Percentiles rank a stretch among this genome's conserved stretches.
These are phyloP conservation scores for Poecilia latipinna DNA, from an alignment of 2,113 vertebrate species.

Conservation along the genomic window DNA sequence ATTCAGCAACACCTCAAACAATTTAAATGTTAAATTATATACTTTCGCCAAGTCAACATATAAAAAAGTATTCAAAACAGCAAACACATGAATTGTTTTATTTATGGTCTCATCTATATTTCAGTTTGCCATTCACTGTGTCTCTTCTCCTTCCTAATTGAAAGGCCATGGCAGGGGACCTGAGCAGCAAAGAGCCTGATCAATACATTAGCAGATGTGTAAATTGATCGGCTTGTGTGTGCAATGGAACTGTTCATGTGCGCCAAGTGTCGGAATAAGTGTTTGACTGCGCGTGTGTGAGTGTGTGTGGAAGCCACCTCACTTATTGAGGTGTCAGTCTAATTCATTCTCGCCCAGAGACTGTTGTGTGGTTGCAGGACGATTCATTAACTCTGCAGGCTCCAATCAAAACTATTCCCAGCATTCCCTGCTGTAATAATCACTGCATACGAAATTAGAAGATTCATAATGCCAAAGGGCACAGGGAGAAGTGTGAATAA, in stretches of 20 bases:
- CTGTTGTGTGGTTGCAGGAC: constrained; percentile 71
- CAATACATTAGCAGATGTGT: constrained; percentile 73
- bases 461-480: constrained; percentile 57
- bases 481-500: constrained; percentile 3
- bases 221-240: constrained; percentile 70
- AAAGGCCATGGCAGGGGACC: constrained; percentile 74
- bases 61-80: constrained; percentile 3
- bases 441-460: constrained; percentile 73
- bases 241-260: constrained; percentile 22
- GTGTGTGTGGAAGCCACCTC: constrained; percentile 35
- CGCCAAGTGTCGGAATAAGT: constrained; percentile 26
- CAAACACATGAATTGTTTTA: constrained; percentile 22
- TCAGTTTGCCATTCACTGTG: constrained; percentile 31
- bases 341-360: constrained; percentile 77
- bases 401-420: constrained; percentile 76
- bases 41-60: constrained; percentile 6
- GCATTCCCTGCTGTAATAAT: constrained; percentile 74
- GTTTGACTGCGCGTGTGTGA: constrained; percentile 1
- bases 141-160: constrained; percentile 67
- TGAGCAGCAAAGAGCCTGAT: constrained; percentile 70
- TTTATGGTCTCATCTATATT: constrained; percentile 54
- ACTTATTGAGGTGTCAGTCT: constrained; percentile 77
- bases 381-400: constrained; percentile 78
- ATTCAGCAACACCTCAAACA: background rate
- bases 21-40: background rate